These are phyloP conservation scores for Scomber colias DNA, from an alignment of 2,113 vertebrate genomes.

Conservation along the genomic window DNA sequence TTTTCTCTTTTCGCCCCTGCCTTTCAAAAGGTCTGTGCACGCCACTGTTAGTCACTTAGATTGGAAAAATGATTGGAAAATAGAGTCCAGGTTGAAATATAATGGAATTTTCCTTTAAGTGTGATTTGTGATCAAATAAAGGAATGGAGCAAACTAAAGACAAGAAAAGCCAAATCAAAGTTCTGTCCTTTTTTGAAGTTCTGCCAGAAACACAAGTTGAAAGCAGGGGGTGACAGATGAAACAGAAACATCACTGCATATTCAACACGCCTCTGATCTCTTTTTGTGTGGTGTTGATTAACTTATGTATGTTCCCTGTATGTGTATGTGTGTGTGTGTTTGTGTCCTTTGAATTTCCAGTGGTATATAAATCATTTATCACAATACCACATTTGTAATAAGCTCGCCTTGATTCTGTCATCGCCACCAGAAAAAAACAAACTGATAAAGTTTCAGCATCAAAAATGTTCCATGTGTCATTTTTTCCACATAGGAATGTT, in stretches of 20 bases:
- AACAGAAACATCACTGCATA: conserved; percentile 50
- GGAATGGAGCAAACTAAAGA: neutral
- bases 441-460: conserved; percentile 16
- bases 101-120: neutral
- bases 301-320: conserved; percentile 34
- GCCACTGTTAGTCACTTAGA: no score
- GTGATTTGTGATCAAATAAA: conserved; percentile 3
- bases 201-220: conserved; percentile 28
- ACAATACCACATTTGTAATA: conserved; percentile 39
- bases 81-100: no score
- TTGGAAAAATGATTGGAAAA: no score
- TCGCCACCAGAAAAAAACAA: neutral
- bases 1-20: no score
- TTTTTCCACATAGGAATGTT: neutral
- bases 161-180: conserved; percentile 8
- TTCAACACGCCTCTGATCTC: conserved; percentile 47
- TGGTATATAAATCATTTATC: conserved; percentile 52
- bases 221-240: conserved; percentile 52
- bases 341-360: conserved; percentile 21
- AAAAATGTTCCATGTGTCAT: neutral
- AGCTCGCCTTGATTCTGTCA: conserved; percentile 18
- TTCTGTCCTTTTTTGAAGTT: conserved; percentile 25
- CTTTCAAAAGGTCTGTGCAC: no score
- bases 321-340: conserved; percentile 22
- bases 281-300: conserved; percentile 49